These are phyloP conservation scores for Melolontha melolontha DNA, from an alignment of 2,888 invertebrate species.

Conservation along the genomic window DNA sequence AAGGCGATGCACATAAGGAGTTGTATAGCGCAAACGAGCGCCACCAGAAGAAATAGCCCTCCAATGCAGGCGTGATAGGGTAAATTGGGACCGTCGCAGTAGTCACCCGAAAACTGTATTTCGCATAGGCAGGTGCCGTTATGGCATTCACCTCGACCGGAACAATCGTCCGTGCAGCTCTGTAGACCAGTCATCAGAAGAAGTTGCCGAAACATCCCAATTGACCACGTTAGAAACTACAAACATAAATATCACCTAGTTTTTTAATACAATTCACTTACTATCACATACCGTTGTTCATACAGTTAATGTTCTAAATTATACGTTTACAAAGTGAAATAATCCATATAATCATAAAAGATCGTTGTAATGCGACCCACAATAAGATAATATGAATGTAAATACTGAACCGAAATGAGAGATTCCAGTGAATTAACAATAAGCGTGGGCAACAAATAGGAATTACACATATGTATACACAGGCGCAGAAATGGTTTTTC, in stretches of 20 bases:
- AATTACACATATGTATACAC: no score
- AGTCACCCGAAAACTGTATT: slow-evolving; percentile 86
- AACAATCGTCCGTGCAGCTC: slow-evolving; percentile 82
- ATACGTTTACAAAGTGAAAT: no score
- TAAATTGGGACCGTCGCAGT: slow-evolving; percentile 85
- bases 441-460: no score
- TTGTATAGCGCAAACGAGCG: slow-evolving; percentile 86
- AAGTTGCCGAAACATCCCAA: slow-evolving; percentile 63
- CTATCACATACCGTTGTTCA: no score
- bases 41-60: slow-evolving; percentile 84
- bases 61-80: slow-evolving; percentile 82
- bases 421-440: no score
- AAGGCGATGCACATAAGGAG: slow-evolving; percentile 85
- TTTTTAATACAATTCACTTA: no score
- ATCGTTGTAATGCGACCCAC: no score
- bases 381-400: no score
- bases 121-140: slow-evolving; percentile 93
- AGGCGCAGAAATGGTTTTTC: no score
- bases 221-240: slow-evolving; percentile 23
- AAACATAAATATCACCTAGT: background rate
- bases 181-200: slow-evolving; percentile 63
- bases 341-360: no score
- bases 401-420: no score
- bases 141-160: slow-evolving; percentile 90
- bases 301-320: no score